Conservation (phyloP, 1,140 invertebrate species). For the Euura saliciscinereae region DNA sequence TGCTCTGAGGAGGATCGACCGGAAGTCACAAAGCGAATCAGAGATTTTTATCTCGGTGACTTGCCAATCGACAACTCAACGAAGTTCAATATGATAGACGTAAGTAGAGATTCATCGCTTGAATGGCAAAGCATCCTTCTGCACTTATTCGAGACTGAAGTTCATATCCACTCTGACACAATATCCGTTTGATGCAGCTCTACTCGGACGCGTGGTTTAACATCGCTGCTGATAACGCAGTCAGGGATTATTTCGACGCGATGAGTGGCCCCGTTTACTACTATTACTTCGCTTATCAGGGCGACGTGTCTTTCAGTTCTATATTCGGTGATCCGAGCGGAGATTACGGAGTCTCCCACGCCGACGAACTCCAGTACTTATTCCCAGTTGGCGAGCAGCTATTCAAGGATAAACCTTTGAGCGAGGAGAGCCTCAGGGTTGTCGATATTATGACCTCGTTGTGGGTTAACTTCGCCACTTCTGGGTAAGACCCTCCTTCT, state of each 20-base stretch:
- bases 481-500: slow-evolving; percentile 60
- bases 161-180: too few species aligned
- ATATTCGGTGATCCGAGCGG: slow-evolving; percentile 67
- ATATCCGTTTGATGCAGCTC: slow-evolving; percentile 60
- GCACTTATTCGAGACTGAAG: too few species aligned
- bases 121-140: too few species aligned
- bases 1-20: slow-evolving; percentile 46
- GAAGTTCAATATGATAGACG: slow-evolving; percentile 60
- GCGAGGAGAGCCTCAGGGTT: slow-evolving; percentile 56
- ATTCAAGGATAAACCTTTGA: slow-evolving; percentile 58
- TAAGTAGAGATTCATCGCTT: slow-evolving; percentile 43
- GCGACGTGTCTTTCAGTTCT: slow-evolving; percentile 70
- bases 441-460: slow-evolving; percentile 64
- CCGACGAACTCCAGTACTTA: slow-evolving; percentile 75
- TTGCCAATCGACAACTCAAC: slow-evolving; percentile 57
- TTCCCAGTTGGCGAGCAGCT: slow-evolving; percentile 69
- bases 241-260: slow-evolving; percentile 57
- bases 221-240: slow-evolving; percentile 63
- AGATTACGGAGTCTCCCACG: slow-evolving; percentile 74
- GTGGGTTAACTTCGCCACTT: slow-evolving; percentile 75
- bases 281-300: slow-evolving; percentile 70
- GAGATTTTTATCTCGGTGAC: slow-evolving; percentile 66
- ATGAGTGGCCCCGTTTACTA: slow-evolving; percentile 64
- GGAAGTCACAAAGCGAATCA: slow-evolving; percentile 62
- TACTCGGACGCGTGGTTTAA: slow-evolving; percentile 74